Evolutionary conservation across 2,113 vertebrate genomes (phyloP).

Genomic region (Hypanus sabinus): DNA sequence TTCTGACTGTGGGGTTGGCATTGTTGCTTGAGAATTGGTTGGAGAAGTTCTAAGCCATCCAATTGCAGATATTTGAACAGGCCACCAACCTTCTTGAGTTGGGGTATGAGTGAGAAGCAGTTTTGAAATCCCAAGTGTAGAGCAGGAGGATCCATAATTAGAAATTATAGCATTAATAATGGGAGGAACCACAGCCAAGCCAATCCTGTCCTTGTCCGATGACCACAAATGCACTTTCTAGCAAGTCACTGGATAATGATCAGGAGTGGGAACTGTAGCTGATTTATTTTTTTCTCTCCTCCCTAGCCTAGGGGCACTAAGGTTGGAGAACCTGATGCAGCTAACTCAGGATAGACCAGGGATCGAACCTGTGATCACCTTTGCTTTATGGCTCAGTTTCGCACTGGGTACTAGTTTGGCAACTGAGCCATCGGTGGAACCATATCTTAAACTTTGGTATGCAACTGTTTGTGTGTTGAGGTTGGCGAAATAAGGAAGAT

Average conservation of each 20-base stretch:
- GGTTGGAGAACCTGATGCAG: constrained; percentile 18
- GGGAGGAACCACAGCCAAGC: constrained; percentile 9
- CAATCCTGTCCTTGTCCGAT: constrained; percentile 24
- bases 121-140: not conserved
- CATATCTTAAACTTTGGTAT: constrained; percentile 25
- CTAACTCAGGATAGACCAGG: constrained; percentile 16
- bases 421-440: constrained; percentile 13
- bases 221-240: constrained; percentile 20
- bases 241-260: constrained; percentile 29
- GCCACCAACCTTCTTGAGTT: not conserved
- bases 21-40: not conserved
- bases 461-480: constrained; percentile 9
- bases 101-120: not conserved
- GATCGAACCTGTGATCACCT: constrained; percentile 12
- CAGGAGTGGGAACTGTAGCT: constrained; percentile 15
- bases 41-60: not conserved
- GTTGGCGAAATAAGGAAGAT: constrained; percentile 6
- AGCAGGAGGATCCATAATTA: not conserved
- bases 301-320: not conserved
- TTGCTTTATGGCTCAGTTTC: not conserved
- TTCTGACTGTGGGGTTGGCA: not conserved
- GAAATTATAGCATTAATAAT: not conserved
- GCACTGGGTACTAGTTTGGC: constrained; percentile 1
- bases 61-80: not conserved
- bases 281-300: constrained; percentile 17